Evolutionary conservation across 2,797 vertebrate species (phyloP).

Genomic region (Siniperca undulata): DNA sequence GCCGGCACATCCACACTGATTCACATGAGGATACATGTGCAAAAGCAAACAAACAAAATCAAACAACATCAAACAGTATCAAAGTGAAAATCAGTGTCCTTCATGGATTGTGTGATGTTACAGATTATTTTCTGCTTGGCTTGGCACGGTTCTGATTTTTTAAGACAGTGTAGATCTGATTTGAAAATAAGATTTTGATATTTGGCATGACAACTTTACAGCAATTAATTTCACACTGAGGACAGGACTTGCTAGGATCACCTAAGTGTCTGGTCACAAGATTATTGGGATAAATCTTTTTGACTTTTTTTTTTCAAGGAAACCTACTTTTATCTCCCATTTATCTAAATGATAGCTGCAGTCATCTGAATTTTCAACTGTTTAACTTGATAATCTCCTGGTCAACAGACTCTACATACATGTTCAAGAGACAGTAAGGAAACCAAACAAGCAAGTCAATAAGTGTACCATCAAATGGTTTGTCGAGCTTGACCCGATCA

Average conservation of each 20-base stretch:
- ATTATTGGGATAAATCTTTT: conserved; percentile 20
- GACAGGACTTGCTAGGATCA: conserved; percentile 44
- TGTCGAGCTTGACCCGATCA: conserved; percentile 71
- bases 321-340: background rate
- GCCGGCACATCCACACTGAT: conserved; percentile 13
- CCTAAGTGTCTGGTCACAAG: conserved; percentile 24
- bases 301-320: conserved; percentile 1
- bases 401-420: background rate
- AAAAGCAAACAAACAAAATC: conserved; percentile 64
- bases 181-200: conserved; percentile 71
- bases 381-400: background rate
- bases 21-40: background rate
- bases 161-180: conserved; percentile 68
- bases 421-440: background rate
- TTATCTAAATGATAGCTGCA: background rate
- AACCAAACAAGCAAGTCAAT: conserved; percentile 17
- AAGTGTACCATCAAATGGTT: conserved; percentile 63
- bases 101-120: conserved; percentile 71
- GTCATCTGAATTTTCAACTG: background rate
- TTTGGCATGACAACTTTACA: conserved; percentile 71
- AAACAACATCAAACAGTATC: conserved; percentile 66
- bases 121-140: conserved; percentile 70
- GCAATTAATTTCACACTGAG: conserved; percentile 67
- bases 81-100: conserved; percentile 74
- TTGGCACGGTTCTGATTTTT: conserved; percentile 65